A percentile compares a stretch with the other conserved stretches of the same genome.
phyloP scores from a whole-genome alignment of 2,113 vertebrate species.

The Epinephelus cyanopodus region DNA sequence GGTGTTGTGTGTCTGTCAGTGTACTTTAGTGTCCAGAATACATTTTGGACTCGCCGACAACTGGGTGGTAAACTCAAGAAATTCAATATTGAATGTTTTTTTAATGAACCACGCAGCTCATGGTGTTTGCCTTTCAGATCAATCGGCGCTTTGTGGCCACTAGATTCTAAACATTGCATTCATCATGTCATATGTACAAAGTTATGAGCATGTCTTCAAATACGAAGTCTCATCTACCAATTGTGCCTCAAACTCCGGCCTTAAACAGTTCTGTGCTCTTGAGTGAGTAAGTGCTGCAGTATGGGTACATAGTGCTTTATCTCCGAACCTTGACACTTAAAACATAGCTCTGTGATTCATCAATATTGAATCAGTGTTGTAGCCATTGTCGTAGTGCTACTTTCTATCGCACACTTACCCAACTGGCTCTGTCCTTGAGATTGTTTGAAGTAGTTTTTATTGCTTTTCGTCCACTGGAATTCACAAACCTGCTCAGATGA shows the following conservation, averaged over 20 bases:
- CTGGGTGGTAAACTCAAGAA: background rate
- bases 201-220: background rate
- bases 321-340: background rate
- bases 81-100: background rate
- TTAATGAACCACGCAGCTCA: background rate
- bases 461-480: background rate
- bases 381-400: slow-evolving; percentile 3
- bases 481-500: background rate
- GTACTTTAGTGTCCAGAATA: slow-evolving; percentile 20
- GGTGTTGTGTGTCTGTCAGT: slow-evolving; percentile 17
- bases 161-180: background rate
- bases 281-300: background rate
- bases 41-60: background rate
- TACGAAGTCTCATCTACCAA: background rate
- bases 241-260: background rate
- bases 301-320: background rate
- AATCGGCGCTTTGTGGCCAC: background rate
- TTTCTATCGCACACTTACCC: background rate
- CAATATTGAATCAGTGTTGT: slow-evolving; percentile 13
- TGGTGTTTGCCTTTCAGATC: background rate
- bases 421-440: background rate
- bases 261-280: background rate
- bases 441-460: background rate
- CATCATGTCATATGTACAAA: background rate
- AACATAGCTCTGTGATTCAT: slow-evolving; percentile 15